A percentile compares a stretch with the other conserved stretches of the same genome.
These are phyloP conservation scores for Aphrophora alni DNA, from an alignment of 2,888 invertebrate species.

Conservation along the genomic window DNA sequence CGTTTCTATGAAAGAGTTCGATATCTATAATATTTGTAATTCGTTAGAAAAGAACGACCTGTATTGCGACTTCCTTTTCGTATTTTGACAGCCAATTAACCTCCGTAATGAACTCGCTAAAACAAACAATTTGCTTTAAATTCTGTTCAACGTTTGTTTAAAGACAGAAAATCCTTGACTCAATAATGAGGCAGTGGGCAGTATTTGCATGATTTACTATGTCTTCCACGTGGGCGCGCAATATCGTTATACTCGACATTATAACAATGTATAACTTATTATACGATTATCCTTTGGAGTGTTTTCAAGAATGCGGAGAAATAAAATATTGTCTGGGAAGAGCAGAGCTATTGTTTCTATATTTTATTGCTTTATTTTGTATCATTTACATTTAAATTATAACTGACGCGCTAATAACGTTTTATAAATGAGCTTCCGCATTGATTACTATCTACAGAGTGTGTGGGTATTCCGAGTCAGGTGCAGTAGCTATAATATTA, in stretches of 20 bases:
- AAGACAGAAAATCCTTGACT: neutral
- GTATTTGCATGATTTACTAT: neutral
- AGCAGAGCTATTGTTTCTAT: neutral
- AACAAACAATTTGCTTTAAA: neutral
- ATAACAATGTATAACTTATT: conserved; percentile 6
- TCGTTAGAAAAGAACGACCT: too few relatives aligned
- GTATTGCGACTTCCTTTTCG: too few relatives aligned
- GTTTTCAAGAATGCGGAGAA: neutral
- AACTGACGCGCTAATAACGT: too few relatives aligned
- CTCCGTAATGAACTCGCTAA: neutral
- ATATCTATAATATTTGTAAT: too few relatives aligned
- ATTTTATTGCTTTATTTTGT: neutral
- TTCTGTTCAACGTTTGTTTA: neutral
- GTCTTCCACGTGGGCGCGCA: neutral
- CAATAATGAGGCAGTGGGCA: neutral
- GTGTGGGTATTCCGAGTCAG: too few relatives aligned
- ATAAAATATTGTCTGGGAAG: neutral
- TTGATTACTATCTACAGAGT: too few relatives aligned
- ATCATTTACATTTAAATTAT: neutral
- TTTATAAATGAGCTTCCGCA: too few relatives aligned
- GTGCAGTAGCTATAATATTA: too few relatives aligned
- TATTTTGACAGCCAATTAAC: neutral
- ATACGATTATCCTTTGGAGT: neutral
- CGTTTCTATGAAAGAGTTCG: too few relatives aligned
- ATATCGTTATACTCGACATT: neutral